A percentile compares a stretch with the other conserved stretches of the same genome.
Evolutionary conservation across 1,140 invertebrate species (phyloP).

Genomic region (Caenorhabditis tropicalis): DNA sequence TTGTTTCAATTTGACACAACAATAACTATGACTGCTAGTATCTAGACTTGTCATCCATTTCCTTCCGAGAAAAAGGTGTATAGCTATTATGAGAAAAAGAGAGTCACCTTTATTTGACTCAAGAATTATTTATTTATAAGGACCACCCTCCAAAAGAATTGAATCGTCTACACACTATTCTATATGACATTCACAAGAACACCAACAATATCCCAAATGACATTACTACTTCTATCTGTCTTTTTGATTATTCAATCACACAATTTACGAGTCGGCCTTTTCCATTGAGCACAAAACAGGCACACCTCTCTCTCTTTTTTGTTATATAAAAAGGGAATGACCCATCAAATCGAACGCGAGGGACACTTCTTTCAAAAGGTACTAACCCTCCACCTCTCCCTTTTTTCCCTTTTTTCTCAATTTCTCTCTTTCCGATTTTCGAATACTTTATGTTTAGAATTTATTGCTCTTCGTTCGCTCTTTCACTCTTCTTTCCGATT

Average conservation of each 20-base stretch:
- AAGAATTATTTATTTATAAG: not conserved
- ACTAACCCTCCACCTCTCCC: not conserved
- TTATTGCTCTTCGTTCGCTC: conserved; percentile 9
- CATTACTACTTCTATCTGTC: not conserved
- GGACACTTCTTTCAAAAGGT: not conserved
- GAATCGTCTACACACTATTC: too few species aligned
- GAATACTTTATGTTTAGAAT: conserved; percentile 24
- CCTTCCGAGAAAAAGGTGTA: not conserved
- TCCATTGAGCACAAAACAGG: not conserved
- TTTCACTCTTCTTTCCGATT: not conserved
- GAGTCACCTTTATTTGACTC: not conserved
- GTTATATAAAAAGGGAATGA: not conserved
- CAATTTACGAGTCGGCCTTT: not conserved
- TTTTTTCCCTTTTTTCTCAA: not conserved
- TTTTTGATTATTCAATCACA: not conserved
- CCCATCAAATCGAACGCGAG: not conserved
- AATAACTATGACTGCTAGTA: too few species aligned
- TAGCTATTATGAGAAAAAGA: not conserved
- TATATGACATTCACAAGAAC: too few species aligned
- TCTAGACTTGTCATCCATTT: not conserved
- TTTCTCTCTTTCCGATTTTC: conserved; percentile 1
- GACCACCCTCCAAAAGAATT: too few species aligned
- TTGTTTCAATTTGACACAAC: not conserved
- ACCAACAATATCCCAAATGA: too few species aligned
- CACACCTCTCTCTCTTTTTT: not conserved